Conservation (phyloP, 2,888 invertebrate genomes). For the Pachliopta kotzebuea region DNA sequence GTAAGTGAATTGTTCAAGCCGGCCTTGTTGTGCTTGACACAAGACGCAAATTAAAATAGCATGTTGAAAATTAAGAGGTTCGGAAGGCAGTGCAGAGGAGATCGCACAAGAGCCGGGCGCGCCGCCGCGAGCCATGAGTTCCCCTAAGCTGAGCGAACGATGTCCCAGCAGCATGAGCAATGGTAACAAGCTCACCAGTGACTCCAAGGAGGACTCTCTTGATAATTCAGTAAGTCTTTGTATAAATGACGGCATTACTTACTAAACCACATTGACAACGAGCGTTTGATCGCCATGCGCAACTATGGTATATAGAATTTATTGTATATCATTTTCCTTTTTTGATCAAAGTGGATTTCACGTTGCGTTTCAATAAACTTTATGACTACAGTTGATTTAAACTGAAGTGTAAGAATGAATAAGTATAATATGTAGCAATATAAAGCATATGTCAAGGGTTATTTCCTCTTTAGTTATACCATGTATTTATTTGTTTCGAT, state of each 20-base stretch:
- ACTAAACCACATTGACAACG: not conserved
- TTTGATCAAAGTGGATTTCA: not conserved
- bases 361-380: not conserved
- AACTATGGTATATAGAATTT: not conserved
- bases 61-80: not conserved
- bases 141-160: conserved; percentile 69
- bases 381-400: not conserved
- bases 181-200: conserved; percentile 60
- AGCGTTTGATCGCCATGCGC: not conserved
- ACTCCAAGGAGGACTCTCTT: conserved; percentile 67
- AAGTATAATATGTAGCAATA: not conserved
- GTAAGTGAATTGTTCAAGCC: conserved; percentile 1
- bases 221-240: conserved; percentile 67
- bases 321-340: not conserved
- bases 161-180: conserved; percentile 66
- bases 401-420: not conserved
- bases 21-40: conserved; percentile 6
- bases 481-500: not conserved
- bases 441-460: not conserved
- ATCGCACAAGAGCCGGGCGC: conserved; percentile 22
- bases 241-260: not conserved
- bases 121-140: conserved; percentile 53
- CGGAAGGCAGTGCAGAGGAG: conserved; percentile 9
- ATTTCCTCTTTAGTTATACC: not conserved
- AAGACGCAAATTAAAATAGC: conserved; percentile 16